These are phyloP conservation scores for Cyprinella venusta DNA, from an alignment of 2,797 vertebrate species.

Conservation along the genomic window DNA sequence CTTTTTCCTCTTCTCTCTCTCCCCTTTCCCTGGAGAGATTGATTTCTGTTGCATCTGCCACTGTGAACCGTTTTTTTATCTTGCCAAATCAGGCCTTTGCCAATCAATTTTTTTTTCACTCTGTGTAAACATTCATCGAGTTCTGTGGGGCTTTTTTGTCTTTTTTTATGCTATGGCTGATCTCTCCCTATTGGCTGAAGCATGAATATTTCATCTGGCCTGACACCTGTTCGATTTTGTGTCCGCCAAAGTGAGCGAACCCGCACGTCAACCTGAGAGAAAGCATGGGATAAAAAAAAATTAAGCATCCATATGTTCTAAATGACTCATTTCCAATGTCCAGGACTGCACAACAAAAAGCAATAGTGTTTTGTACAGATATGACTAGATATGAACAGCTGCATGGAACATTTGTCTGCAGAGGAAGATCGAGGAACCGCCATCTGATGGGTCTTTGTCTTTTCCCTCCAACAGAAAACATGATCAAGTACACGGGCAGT, in stretches of 20 bases:
- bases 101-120: slow-evolving; percentile 76
- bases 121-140: slow-evolving; percentile 80
- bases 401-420: neutral
- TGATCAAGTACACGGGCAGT: slow-evolving; percentile 98
- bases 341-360: slow-evolving; percentile 34
- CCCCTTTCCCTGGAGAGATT: slow-evolving; percentile 66
- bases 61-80: slow-evolving; percentile 56
- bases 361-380: slow-evolving; percentile 54
- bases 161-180: slow-evolving; percentile 75
- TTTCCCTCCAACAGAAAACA: slow-evolving; percentile 85
- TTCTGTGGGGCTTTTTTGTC: slow-evolving; percentile 64
- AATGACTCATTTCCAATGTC: slow-evolving; percentile 77
- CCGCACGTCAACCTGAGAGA: slow-evolving; percentile 45
- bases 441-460: slow-evolving; percentile 26
- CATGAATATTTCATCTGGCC: slow-evolving; percentile 80
- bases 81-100: slow-evolving; percentile 60
- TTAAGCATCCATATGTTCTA: slow-evolving; percentile 68
- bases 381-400: slow-evolving; percentile 21
- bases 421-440: slow-evolving; percentile 2
- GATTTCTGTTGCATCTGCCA: slow-evolving; percentile 68
- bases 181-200: slow-evolving; percentile 70
- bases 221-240: slow-evolving; percentile 80
- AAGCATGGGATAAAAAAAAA: slow-evolving; percentile 66
- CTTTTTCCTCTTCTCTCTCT: slow-evolving; percentile 24
- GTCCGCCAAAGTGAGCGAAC: slow-evolving; percentile 59